These are phyloP conservation scores for Oreochromis niloticus DNA, from an alignment of 2,113 vertebrate genomes.

Conservation along the genomic window DNA sequence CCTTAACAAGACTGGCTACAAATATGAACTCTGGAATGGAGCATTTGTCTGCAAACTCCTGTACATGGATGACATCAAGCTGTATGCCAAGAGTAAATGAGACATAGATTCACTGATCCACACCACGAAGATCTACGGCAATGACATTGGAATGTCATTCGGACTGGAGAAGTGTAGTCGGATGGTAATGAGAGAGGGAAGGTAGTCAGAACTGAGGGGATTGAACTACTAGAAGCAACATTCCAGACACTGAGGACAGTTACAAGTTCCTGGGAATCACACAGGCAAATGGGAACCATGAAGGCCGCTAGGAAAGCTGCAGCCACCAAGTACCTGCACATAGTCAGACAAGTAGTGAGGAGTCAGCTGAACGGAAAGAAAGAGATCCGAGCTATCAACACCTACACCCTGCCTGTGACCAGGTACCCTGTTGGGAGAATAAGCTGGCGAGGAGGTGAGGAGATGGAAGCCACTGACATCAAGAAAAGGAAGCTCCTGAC, in stretches of 20 bases:
- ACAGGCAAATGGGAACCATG: neutral
- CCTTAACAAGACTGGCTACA: neutral
- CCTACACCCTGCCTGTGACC: neutral
- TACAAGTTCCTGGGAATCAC: neutral
- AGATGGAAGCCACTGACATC: neutral
- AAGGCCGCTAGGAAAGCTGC: neutral
- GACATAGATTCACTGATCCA: neutral
- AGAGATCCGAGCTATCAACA: neutral
- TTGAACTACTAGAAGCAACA: neutral
- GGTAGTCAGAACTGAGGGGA: neutral
- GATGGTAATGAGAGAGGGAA: neutral
- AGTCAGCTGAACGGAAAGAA: neutral
- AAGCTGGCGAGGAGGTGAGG: neutral
- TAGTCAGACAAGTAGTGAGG: neutral
- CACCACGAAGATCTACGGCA: neutral
- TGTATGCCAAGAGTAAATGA: neutral
- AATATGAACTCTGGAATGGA: neutral
- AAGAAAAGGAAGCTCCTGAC: neutral
- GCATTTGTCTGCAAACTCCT: neutral
- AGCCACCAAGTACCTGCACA: neutral
- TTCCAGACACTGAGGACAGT: neutral
- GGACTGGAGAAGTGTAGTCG: neutral
- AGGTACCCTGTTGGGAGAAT: neutral
- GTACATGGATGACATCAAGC: neutral
- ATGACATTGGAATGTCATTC: neutral